A percentile compares a stretch with the other conserved stretches of the same genome.
phyloP scores from a whole-genome alignment of 2,888 invertebrate genomes.

The Cantharis rufa region DNA sequence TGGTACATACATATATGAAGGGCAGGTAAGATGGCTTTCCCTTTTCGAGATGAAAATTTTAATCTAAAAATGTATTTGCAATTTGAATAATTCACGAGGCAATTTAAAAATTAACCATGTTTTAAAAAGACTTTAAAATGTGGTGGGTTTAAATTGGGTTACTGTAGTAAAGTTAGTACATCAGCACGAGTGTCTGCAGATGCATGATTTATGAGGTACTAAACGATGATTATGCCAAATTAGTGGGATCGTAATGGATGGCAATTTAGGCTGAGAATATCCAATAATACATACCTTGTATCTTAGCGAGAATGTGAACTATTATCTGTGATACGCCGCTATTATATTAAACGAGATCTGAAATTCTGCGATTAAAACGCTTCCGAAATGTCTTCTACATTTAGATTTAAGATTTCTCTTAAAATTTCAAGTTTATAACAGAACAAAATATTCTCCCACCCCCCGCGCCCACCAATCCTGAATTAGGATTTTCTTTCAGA shows the following conservation, averaged over 20 bases:
- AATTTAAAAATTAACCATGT: background rate
- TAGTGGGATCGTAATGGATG: constrained; percentile 48
- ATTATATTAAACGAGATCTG: constrained; percentile 31
- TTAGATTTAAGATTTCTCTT: constrained; percentile 1
- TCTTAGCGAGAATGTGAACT: constrained; percentile 32
- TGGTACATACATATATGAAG: background rate
- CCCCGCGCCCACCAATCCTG: no score
- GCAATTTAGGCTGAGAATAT: constrained; percentile 45
- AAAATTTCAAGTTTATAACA: background rate
- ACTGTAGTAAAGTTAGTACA: constrained; percentile 43
- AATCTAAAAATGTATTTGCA: background rate
- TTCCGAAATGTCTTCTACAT: constrained; percentile 19
- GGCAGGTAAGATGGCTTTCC: background rate
- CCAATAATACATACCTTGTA: constrained; percentile 38
- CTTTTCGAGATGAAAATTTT: background rate
- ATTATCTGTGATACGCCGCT: constrained; percentile 30
- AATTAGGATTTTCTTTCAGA: background rate
- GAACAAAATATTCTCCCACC: background rate
- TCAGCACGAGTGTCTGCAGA: constrained; percentile 46
- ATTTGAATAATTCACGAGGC: background rate
- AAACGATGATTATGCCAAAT: constrained; percentile 53
- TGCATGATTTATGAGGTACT: constrained; percentile 52
- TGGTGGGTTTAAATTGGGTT: background rate
- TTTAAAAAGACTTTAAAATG: background rate
- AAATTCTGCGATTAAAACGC: constrained; percentile 30